phyloP scores from a whole-genome alignment of 30 jellyfish, hydroid and myxozoan genomes.

The Phacellophora camtschatica region DNA sequence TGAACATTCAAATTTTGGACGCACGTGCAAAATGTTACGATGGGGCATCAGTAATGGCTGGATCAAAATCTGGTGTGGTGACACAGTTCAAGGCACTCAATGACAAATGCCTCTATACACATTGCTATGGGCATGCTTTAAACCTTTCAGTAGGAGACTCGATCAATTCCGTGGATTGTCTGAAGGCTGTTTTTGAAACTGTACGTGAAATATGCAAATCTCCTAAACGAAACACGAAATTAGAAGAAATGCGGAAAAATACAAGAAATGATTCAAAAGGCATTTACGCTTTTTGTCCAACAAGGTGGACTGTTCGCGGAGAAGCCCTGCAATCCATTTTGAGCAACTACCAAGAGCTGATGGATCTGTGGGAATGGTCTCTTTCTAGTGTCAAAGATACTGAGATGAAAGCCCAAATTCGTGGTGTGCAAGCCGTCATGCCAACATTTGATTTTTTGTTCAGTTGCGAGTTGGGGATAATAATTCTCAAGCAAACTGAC shows the following conservation, averaged over 20 bases:
- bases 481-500: not conserved
- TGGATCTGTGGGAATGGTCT: conserved; percentile 42
- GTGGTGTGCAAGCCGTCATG: conserved; percentile 6
- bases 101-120: not conserved
- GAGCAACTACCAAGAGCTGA: not conserved
- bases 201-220: conserved; percentile 4
- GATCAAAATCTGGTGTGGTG: conserved; percentile 24
- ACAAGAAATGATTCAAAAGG: conserved; percentile 18
- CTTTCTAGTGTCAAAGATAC: not conserved
- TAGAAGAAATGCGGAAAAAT: not conserved
- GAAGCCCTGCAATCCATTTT: conserved; percentile 44
- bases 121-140: conserved; percentile 7
- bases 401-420: conserved; percentile 38
- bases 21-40: conserved; percentile 51
- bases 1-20: not conserved
- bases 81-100: not conserved
- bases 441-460: not conserved
- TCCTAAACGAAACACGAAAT: not conserved
- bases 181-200: not conserved
- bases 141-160: conserved; percentile 23
- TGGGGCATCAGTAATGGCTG: conserved; percentile 37
- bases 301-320: conserved; percentile 37
- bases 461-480: not conserved
- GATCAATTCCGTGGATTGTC: not conserved
- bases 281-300: conserved; percentile 32